A percentile compares a stretch with the other conserved stretches of the same genome.
Evolutionary conservation across 1,140 invertebrate species (phyloP).

Genomic region (Oncopeltus fasciatus): DNA sequence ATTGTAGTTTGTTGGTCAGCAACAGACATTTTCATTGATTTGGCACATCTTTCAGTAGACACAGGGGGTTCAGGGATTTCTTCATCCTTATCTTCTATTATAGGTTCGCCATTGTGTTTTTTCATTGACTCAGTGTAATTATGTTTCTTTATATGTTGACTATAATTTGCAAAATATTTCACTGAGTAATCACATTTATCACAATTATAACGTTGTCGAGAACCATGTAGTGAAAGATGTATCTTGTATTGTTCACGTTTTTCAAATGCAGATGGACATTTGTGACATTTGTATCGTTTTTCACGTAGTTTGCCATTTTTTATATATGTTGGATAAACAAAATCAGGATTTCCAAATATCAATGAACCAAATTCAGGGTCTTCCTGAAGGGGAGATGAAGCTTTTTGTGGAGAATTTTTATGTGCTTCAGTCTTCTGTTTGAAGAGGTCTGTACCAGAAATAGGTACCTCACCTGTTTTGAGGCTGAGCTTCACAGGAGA

Average conservation of each 20-base stretch:
- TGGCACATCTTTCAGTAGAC: slow-evolving; percentile 23
- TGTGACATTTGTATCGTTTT: slow-evolving; percentile 67
- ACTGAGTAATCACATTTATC: slow-evolving; percentile 78
- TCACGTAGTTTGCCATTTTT: slow-evolving; percentile 59
- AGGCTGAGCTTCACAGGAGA: slow-evolving; percentile 7
- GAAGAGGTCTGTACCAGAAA: slow-evolving; percentile 46
- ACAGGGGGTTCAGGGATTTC: slow-evolving; percentile 29
- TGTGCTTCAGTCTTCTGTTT: slow-evolving; percentile 41
- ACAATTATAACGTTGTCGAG: slow-evolving; percentile 68
- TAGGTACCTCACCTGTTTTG: slow-evolving; percentile 30
- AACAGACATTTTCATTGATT: slow-evolving; percentile 35
- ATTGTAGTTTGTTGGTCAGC: slow-evolving; percentile 38
- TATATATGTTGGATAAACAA: slow-evolving; percentile 56
- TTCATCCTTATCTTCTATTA: slow-evolving; percentile 23
- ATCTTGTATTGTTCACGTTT: slow-evolving; percentile 72
- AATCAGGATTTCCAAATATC: slow-evolving; percentile 58
- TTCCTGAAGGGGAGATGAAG: slow-evolving; percentile 23
- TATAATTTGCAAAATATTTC: slow-evolving; percentile 67
- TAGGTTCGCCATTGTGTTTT: slow-evolving; percentile 8
- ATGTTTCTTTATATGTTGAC: slow-evolving; percentile 65
- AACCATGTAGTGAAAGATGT: slow-evolving; percentile 68
- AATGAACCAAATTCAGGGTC: slow-evolving; percentile 50
- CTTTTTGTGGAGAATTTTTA: slow-evolving; percentile 7
- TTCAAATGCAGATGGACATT: slow-evolving; percentile 77
- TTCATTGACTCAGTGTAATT: slow-evolving; percentile 41